These are phyloP conservation scores for Saccostrea cuccullata DNA, from an alignment of 1,140 invertebrate genomes.

Conservation along the genomic window DNA sequence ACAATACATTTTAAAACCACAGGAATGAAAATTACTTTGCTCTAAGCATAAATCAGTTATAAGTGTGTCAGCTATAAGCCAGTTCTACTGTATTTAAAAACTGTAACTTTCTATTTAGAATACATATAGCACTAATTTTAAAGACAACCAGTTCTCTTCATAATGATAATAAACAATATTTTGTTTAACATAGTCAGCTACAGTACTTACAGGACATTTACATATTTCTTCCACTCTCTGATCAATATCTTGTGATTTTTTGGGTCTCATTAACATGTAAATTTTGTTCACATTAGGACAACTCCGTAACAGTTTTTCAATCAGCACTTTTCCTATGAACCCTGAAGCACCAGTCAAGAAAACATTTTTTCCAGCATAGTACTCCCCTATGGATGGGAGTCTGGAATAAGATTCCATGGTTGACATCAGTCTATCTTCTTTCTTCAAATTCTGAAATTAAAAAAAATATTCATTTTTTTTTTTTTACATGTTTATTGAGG, in stretches of 20 bases:
- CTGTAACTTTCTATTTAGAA: too few species aligned
- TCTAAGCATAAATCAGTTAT: too few species aligned
- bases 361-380: conserved; percentile 84
- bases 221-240: conserved; percentile 78
- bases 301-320: conserved; percentile 89
- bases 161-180: not conserved
- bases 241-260: conserved; percentile 85
- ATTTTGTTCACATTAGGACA: conserved; percentile 85
- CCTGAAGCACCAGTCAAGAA: conserved; percentile 85
- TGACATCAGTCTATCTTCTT: not conserved
- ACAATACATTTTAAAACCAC: too few species aligned
- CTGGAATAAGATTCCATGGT: not conserved
- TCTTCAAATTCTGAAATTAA: not conserved
- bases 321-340: conserved; percentile 87
- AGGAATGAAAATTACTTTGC: too few species aligned
- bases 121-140: too few species aligned
- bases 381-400: conserved; percentile 77
- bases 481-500: too few species aligned
- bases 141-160: too few species aligned
- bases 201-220: conserved; percentile 74
- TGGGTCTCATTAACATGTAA: conserved; percentile 87
- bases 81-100: too few species aligned
- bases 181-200: not conserved
- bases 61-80: too few species aligned
- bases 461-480: too few species aligned